Conservation (phyloP, 2,113 vertebrate species). For the Gallinago media region DNA sequence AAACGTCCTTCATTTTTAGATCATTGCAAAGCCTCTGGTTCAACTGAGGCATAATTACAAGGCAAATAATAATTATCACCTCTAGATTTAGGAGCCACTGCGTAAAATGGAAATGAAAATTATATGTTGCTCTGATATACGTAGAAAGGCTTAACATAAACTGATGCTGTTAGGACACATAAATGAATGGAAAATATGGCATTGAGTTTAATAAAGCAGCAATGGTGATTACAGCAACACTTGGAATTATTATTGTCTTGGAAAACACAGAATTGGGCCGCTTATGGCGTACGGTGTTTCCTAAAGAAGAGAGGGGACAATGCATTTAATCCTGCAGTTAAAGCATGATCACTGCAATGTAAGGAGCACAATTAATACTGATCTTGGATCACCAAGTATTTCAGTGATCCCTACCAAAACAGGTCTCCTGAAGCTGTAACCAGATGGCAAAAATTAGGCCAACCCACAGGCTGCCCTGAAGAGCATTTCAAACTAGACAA, state of each 20-base stretch:
- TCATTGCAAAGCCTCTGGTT: not conserved
- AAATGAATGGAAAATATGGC: conserved; percentile 12
- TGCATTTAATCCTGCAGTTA: not conserved
- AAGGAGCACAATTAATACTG: not conserved
- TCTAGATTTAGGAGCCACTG: conserved; percentile 31
- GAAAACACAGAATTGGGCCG: not conserved
- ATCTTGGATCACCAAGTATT: not conserved
- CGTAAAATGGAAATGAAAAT: conserved; percentile 56
- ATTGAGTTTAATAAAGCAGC: not conserved
- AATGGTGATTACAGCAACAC: not conserved
- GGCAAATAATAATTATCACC: conserved; percentile 53
- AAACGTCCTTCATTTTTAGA: conserved; percentile 23
- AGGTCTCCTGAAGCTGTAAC: not conserved
- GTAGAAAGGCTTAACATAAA: not conserved
- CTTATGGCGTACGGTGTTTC: not conserved
- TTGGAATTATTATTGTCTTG: not conserved
- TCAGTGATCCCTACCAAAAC: not conserved
- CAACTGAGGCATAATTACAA: not conserved
- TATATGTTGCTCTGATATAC: conserved; percentile 22
- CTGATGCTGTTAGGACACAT: not conserved
- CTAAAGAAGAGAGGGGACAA: not conserved
- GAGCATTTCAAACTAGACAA: not conserved
- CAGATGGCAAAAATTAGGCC: not conserved
- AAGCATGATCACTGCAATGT: not conserved
- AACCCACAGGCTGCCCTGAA: not conserved